These are phyloP conservation scores for Archips crataeganus DNA, from an alignment of 2,888 invertebrate genomes.

Conservation along the genomic window DNA sequence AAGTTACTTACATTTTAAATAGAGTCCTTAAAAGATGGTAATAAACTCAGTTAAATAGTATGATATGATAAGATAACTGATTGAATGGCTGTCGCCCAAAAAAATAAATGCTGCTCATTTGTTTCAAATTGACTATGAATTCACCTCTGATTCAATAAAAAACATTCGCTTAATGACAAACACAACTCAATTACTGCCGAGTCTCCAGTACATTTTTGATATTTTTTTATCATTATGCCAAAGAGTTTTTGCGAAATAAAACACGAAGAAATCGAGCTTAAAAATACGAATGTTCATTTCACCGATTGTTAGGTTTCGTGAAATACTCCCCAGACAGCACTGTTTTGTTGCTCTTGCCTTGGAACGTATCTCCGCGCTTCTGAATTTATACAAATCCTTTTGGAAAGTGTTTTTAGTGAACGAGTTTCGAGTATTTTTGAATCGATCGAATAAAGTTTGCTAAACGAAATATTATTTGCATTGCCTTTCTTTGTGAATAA, in stretches of 20 bases:
- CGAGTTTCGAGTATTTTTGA: not conserved
- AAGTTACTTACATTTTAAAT: no score
- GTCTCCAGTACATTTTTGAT: not conserved
- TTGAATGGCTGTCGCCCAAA: not conserved
- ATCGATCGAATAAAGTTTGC: not conserved
- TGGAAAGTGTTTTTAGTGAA: constrained; percentile 6
- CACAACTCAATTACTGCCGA: not conserved
- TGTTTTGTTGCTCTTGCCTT: constrained; percentile 14
- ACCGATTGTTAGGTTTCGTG: constrained; percentile 31
- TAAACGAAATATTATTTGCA: not conserved
- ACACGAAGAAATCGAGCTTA: constrained; percentile 17
- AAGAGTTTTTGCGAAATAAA: constrained; percentile 8
- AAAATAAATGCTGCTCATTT: not conserved
- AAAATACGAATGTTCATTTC: constrained; percentile 27
- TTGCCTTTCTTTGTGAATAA: not conserved
- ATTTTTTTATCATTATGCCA: constrained; percentile 3
- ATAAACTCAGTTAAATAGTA: not conserved
- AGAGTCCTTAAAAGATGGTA: no score
- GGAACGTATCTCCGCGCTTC: constrained; percentile 7
- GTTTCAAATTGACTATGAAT: not conserved
- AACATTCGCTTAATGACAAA: not conserved
- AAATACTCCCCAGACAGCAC: constrained; percentile 21
- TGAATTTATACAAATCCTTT: constrained; percentile 2
- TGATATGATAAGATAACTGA: no score
- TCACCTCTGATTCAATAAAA: not conserved